These are phyloP conservation scores for Paracyclopina nana DNA, from an alignment of 1,140 invertebrate genomes.

Conservation along the genomic window DNA sequence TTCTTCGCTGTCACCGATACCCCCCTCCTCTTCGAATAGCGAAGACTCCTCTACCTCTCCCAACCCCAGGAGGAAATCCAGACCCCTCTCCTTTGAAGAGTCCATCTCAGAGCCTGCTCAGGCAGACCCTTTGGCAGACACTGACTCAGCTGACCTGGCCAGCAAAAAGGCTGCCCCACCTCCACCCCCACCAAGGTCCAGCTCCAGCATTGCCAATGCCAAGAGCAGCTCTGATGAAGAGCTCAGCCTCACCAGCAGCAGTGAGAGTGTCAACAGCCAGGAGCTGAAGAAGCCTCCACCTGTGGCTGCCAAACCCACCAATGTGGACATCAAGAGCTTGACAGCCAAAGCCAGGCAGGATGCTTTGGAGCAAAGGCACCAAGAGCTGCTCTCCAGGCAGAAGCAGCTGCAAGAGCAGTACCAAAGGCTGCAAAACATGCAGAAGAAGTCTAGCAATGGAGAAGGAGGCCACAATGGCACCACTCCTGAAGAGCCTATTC, in stretches of 20 bases:
- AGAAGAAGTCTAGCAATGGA: constrained; percentile 17
- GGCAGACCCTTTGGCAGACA: too few relatives aligned
- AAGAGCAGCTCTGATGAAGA: constrained; percentile 17
- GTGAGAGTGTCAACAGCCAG: constrained; percentile 25
- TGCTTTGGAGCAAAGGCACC: constrained; percentile 24
- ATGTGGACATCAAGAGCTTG: constrained; percentile 15
- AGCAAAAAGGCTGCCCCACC: constrained; percentile 14
- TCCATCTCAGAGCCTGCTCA: too few relatives aligned
- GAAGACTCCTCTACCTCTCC: constrained; percentile 16
- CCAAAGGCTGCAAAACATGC: constrained; percentile 24
- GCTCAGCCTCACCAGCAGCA: constrained; percentile 23
- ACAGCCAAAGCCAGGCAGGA: constrained; percentile 23
- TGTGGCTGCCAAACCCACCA: constrained; percentile 9
- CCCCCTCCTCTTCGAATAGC: constrained; percentile 4
- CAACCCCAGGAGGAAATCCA: not conserved
- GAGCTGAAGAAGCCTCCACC: constrained; percentile 17
- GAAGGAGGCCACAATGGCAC: too few relatives aligned
- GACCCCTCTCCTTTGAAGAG: not conserved
- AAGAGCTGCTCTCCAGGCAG: constrained; percentile 25
- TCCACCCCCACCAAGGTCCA: constrained; percentile 17
- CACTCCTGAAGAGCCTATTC: too few relatives aligned
- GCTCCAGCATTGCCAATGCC: constrained; percentile 5
- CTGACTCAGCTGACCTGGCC: too few relatives aligned
- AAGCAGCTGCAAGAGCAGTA: constrained; percentile 26
- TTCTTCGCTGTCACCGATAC: constrained; percentile 1